These are phyloP conservation scores for Disparrhopalites patrizii DNA, from an alignment of 2,888 invertebrate genomes.

Conservation along the genomic window DNA sequence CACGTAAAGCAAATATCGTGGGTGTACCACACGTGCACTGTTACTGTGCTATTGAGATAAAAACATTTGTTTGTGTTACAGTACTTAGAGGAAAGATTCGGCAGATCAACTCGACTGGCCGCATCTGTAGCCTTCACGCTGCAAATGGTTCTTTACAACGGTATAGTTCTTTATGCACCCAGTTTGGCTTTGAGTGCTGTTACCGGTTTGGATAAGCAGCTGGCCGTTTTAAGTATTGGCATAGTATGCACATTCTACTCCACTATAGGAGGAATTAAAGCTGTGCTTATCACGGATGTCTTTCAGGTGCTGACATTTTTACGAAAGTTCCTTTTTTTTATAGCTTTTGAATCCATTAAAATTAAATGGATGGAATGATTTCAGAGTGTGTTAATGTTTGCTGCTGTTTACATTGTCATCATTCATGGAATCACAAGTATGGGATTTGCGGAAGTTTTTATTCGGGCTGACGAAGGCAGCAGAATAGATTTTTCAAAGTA, in stretches of 20 bases:
- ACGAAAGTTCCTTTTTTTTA: too few species aligned
- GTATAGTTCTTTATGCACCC: constrained; percentile 90
- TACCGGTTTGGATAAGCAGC: constrained; percentile 68
- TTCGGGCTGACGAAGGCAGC: constrained; percentile 64
- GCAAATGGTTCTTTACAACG: constrained; percentile 86
- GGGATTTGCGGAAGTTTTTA: constrained; percentile 67
- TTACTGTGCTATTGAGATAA: too few species aligned
- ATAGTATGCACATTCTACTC: constrained; percentile 82
- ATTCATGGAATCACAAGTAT: constrained; percentile 66
- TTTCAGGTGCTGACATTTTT: constrained; percentile 54
- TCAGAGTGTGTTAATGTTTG: constrained; percentile 76
- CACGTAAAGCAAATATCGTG: background rate
- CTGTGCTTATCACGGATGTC: constrained; percentile 80
- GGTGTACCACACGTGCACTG: background rate
- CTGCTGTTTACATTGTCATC: constrained; percentile 72
- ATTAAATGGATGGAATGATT: background rate
- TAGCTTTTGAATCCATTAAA: background rate
- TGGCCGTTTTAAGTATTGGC: constrained; percentile 69
- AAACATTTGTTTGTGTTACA: constrained; percentile 53
- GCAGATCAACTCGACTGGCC: constrained; percentile 65
- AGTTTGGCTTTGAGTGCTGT: constrained; percentile 76
- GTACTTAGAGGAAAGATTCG: constrained; percentile 86
- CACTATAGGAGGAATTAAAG: constrained; percentile 85
- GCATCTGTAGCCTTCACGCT: constrained; percentile 80
- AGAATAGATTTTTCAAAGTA: constrained; percentile 61